Percentiles rank a stretch among this genome's conserved stretches.
Evolutionary conservation across 2,113 vertebrate genomes (phyloP).

Genomic region (Tachycineta bicolor): DNA sequence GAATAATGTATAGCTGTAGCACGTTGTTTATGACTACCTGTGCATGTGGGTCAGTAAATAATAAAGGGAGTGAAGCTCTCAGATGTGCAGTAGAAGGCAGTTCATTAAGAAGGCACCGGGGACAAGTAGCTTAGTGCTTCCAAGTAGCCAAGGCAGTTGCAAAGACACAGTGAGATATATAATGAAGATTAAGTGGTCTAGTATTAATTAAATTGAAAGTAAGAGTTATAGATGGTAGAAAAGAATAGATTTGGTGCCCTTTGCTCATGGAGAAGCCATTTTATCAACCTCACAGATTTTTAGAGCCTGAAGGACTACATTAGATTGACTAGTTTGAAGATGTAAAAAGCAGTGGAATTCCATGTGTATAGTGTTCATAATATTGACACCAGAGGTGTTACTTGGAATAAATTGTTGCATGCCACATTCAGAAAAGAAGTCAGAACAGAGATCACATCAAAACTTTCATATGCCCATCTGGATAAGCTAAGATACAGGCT

Average conservation of each 20-base stretch:
- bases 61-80: neutral
- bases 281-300: neutral
- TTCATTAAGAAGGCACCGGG: slow-evolving; percentile 11
- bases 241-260: neutral
- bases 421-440: neutral
- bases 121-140: slow-evolving; percentile 14
- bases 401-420: neutral
- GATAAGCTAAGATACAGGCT: neutral
- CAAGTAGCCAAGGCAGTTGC: neutral
- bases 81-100: neutral
- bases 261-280: neutral
- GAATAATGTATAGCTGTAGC: neutral
- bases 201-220: slow-evolving; percentile 24
- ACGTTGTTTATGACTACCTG: neutral
- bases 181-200: neutral
- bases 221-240: neutral
- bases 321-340: neutral
- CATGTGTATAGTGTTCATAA: neutral
- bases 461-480: neutral
- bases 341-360: neutral
- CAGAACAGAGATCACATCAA: neutral
- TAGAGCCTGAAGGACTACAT: neutral
- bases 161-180: neutral
- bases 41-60: neutral
- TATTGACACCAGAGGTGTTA: neutral